phyloP scores from a whole-genome alignment of 2,888 invertebrate species.

The Rhagonycha lutea region DNA sequence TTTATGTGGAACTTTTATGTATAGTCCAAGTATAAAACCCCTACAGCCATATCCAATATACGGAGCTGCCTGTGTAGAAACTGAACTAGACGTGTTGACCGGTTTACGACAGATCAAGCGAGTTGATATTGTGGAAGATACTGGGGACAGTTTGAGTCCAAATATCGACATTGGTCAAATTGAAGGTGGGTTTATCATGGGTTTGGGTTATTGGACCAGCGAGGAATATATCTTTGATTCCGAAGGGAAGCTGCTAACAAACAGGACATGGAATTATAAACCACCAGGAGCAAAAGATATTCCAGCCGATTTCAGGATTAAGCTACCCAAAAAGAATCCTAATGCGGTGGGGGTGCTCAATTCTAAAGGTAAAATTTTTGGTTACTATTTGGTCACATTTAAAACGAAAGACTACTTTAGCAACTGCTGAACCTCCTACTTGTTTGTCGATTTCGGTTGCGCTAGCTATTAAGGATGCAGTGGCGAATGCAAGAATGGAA shows the following conservation, averaged over 20 bases:
- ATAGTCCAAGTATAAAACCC: no score
- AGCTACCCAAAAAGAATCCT: constrained; percentile 66
- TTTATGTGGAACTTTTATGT: constrained; percentile 67
- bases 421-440: constrained; percentile 67
- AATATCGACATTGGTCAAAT: constrained; percentile 37
- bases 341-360: constrained; percentile 71
- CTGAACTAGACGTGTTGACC: constrained; percentile 56
- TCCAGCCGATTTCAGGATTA: constrained; percentile 75
- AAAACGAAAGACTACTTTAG: constrained; percentile 51
- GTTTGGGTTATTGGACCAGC: no score
- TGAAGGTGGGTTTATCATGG: no score
- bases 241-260: no score
- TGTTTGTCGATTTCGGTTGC: constrained; percentile 59
- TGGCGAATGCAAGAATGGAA: constrained; percentile 39
- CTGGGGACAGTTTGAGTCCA: constrained; percentile 32
- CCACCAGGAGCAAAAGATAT: constrained; percentile 78
- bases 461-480: constrained; percentile 43
- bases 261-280: constrained; percentile 82
- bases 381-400: background rate
- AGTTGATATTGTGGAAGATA: constrained; percentile 75
- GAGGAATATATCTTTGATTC: no score
- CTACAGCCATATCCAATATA: constrained; percentile 63
- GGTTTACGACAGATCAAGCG: constrained; percentile 66
- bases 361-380: constrained; percentile 65
- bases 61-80: constrained; percentile 67